Evolutionary conservation across 2,888 invertebrate species (phyloP).

Genomic region (Nephrotoma guestfalica): DNA sequence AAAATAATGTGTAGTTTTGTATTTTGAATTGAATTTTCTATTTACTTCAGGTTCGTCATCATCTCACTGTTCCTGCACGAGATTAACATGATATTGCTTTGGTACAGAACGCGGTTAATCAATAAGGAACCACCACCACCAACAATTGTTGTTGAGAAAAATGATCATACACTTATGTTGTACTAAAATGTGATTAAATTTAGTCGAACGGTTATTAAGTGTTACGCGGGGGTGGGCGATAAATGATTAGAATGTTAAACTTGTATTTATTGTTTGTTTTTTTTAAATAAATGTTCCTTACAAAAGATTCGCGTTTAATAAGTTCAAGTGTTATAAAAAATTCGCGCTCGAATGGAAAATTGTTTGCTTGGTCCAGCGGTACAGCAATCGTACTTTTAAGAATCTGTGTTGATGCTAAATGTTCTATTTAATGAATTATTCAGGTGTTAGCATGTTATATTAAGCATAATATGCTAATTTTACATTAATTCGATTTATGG

Average conservation of each 20-base stretch:
- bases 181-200: slow-evolving; percentile 9
- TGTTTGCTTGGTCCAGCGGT: too few relatives aligned
- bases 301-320: too few relatives aligned
- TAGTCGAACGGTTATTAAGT: neutral
- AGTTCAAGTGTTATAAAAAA: too few relatives aligned
- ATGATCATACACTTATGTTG: slow-evolving; percentile 13
- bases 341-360: too few relatives aligned
- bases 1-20: neutral
- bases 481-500: too few relatives aligned
- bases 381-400: too few relatives aligned
- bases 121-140: slow-evolving; percentile 20
- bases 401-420: too few relatives aligned
- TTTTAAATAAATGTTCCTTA: neutral
- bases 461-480: too few relatives aligned
- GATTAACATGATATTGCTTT: slow-evolving; percentile 24
- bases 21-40: slow-evolving; percentile 6
- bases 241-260: neutral
- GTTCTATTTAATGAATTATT: too few relatives aligned
- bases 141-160: slow-evolving; percentile 14
- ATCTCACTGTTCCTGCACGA: slow-evolving; percentile 19
- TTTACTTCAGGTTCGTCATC: slow-evolving; percentile 22
- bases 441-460: too few relatives aligned
- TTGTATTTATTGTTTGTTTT: neutral
- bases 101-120: slow-evolving; percentile 23
- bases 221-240: neutral